Base-by-base conservation (phyloP, 2,113 vertebrate species). In the Thalassoma bifasciatum region DNA sequence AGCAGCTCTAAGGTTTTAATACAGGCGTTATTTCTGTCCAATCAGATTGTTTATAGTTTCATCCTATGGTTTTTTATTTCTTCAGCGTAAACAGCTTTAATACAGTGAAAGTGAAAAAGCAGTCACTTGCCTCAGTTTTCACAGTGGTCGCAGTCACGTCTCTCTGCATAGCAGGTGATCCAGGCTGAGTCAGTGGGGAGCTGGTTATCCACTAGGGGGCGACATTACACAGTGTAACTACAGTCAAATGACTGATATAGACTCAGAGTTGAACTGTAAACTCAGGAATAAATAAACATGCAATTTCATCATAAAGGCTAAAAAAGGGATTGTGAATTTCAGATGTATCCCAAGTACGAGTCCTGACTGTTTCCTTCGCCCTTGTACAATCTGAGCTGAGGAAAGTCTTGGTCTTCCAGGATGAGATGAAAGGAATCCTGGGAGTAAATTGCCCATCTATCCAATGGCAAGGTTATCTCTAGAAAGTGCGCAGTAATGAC, bases 151-250 rank as follows among this genome's bases (percentile, higher is more conserved):
- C 58, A 62, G 52, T 69, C 53, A 36, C 51, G 10, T 58, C 76
- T 66, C 23, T 30, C 30, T 30, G 30, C 30, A n/a, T n/a, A 30
- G 30, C 6, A 17, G 4, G 17, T 17, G 14, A 12, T 17, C 26
- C 50, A 3, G 3, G 14, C 47, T 21, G 14, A 8, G 53, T 23
- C 1, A 19, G 7, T 2, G 30, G 26, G 59, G 19, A 60, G n/a
- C 1, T 22, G 44, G 22, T 3, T 0, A 2, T 13, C 90, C 92
- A 90, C 86, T 79, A 91, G 90, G 67, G 90, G 92, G 88, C 30
- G 77, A 77, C 52, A 75, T 80, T 24, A 82, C 62, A 88, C 75
- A 88, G 79, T 51, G 34, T 49, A 86, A 87, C 37, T 69, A 21
- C 16, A 53, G 19, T 72, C 44, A 24, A 0, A 22, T 11, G 11